Evolutionary conservation across 2,888 invertebrate genomes (phyloP).

Genomic region (Apotomis turbidana): DNA sequence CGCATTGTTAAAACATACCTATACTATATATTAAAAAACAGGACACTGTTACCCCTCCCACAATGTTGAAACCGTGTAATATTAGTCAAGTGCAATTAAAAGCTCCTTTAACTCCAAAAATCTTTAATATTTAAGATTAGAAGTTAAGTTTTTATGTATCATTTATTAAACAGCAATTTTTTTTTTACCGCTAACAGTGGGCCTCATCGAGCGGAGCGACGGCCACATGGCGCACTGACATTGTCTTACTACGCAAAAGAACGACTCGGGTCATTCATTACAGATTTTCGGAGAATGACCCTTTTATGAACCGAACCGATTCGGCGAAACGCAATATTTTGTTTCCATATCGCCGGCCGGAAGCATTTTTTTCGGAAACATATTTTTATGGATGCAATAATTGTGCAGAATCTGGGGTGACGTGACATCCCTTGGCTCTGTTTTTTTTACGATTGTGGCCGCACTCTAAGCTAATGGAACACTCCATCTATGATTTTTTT

Average conservation of each 20-base stretch:
- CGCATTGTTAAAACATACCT: too few relatives aligned
- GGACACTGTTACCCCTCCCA: too few relatives aligned
- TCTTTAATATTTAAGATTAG: too few relatives aligned
- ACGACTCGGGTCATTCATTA: constrained; percentile 67
- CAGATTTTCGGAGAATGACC: constrained; percentile 69
- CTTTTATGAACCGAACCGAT: constrained; percentile 59
- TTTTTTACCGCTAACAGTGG: constrained; percentile 19
- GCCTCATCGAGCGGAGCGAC: constrained; percentile 1
- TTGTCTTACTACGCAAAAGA: constrained; percentile 75
- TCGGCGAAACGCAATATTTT: constrained; percentile 54
- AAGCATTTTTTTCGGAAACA: constrained; percentile 40
- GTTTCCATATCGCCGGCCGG: constrained; percentile 41
- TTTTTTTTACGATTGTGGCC: constrained; percentile 7
- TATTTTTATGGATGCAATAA: constrained; percentile 32
- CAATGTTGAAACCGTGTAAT: too few relatives aligned
- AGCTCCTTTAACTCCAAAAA: too few relatives aligned
- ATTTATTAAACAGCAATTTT: too few relatives aligned
- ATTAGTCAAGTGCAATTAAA: too few relatives aligned
- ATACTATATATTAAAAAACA: too few relatives aligned
- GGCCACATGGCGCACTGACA: constrained; percentile 67
- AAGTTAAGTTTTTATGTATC: too few relatives aligned
- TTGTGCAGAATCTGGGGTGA: constrained; percentile 30
- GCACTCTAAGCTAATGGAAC: not conserved
- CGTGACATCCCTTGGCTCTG: constrained; percentile 2
- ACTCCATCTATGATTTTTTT: not conserved